phyloP scores from a whole-genome alignment of 2,113 vertebrate genomes.

The Thunnus maccoyii region DNA sequence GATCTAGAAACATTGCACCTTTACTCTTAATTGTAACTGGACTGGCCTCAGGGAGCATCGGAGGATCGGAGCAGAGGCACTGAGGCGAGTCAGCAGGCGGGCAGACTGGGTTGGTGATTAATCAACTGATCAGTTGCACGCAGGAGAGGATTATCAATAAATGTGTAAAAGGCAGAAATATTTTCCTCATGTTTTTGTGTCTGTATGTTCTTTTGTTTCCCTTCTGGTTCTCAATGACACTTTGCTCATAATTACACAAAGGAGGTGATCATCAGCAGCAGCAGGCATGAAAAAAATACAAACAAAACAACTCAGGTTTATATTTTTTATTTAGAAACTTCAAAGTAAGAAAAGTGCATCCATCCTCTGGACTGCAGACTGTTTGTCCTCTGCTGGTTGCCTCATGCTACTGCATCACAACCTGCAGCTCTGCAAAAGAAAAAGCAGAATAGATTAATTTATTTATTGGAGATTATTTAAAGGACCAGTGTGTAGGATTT shows the following conservation, averaged over 20 bases:
- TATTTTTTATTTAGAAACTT: slow-evolving; percentile 32
- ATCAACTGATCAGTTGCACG: background rate
- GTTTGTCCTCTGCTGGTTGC: slow-evolving; percentile 47
- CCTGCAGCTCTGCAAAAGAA: slow-evolving; percentile 11
- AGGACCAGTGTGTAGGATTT: no score
- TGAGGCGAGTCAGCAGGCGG: background rate
- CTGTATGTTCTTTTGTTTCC: no score
- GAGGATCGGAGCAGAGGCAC: background rate
- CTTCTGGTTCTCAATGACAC: no score
- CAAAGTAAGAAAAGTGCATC: background rate
- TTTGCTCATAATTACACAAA: background rate
- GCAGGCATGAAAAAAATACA: background rate
- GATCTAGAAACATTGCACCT: slow-evolving; percentile 73
- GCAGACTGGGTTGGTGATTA: background rate
- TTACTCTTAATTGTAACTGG: slow-evolving; percentile 64
- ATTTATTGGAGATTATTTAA: background rate
- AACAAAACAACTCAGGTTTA: slow-evolving; percentile 13
- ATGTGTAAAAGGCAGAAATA: background rate
- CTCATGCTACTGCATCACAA: slow-evolving; percentile 4
- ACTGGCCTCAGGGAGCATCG: slow-evolving; percentile 8
- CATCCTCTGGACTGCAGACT: slow-evolving; percentile 18
- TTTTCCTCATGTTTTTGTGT: background rate
- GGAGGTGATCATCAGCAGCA: background rate
- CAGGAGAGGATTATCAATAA: no score
- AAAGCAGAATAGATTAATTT: background rate